Evolutionary conservation across 2,113 vertebrate genomes (phyloP).

Genomic region (Hepsetus odoe): DNA sequence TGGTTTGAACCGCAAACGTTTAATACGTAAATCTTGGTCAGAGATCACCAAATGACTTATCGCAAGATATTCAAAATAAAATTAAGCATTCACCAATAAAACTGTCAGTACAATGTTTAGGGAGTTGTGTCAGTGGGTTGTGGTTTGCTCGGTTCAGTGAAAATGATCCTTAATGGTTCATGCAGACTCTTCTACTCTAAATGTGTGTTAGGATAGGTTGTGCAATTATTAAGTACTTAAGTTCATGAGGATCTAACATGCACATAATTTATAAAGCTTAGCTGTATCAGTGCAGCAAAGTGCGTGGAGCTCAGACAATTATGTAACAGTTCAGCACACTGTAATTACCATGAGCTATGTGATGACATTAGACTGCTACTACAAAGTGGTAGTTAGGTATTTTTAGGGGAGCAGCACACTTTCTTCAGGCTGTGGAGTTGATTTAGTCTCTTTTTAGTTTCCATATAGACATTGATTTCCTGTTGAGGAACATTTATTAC

Average conservation of each 20-base stretch:
- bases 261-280: background rate
- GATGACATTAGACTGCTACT: conserved; percentile 27
- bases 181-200: no score
- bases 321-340: conserved; percentile 21
- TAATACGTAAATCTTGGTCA: background rate
- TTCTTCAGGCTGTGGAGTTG: background rate
- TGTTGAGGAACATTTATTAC: background rate
- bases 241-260: background rate
- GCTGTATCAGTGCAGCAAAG: conserved; percentile 27
- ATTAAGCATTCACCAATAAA: background rate
- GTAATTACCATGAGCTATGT: conserved; percentile 37
- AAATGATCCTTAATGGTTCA: background rate
- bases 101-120: background rate
- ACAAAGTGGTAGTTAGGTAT: conserved; percentile 32
- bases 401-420: conserved; percentile 17
- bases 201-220: background rate
- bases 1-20: background rate
- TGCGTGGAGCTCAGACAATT: conserved; percentile 16
- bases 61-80: background rate
- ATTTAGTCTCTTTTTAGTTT: background rate
- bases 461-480: conserved; percentile 6
- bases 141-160: background rate
- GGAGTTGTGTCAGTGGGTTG: background rate
- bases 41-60: background rate
- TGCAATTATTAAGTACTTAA: background rate